phyloP scores from a whole-genome alignment of 2,888 invertebrate species.

The Lasioglossum malachurum region DNA sequence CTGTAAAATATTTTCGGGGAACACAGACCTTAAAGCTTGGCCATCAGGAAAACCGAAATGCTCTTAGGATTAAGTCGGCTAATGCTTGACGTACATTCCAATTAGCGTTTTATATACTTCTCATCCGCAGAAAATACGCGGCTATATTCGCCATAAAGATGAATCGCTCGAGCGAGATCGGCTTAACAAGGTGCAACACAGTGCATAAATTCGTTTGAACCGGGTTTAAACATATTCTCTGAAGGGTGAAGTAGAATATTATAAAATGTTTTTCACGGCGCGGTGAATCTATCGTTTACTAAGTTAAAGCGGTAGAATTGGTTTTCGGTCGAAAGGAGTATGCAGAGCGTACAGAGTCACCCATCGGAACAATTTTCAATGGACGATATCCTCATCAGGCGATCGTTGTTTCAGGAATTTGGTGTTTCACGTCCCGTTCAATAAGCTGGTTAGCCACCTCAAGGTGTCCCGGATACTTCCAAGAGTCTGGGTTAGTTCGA shows the following conservation, averaged over 20 bases:
- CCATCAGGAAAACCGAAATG: background rate
- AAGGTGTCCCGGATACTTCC: constrained; percentile 12
- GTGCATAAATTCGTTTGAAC: background rate
- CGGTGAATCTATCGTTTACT: background rate
- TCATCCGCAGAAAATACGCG: background rate
- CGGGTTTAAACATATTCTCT: background rate
- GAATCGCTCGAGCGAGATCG: background rate
- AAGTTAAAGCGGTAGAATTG: constrained; percentile 3
- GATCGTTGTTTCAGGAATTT: constrained; percentile 28
- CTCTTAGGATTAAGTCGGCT: background rate
- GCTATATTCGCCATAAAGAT: background rate
- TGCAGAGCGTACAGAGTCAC: background rate
- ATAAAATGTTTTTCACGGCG: background rate
- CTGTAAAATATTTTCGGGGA: background rate
- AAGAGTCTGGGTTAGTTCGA: background rate
- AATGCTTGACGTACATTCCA: background rate
- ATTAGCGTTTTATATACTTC: background rate
- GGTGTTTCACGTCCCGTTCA: constrained; percentile 13
- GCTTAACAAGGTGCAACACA: background rate
- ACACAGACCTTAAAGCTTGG: background rate
- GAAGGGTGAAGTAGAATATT: background rate
- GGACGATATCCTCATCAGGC: constrained; percentile 23
- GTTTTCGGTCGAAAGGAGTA: background rate
- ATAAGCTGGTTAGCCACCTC: constrained; percentile 25
- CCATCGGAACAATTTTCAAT: background rate